A percentile compares a stretch with the other conserved stretches of the same genome.
Evolutionary conservation across 1,140 invertebrate genomes (phyloP).

Genomic region (Medauroidea extradentata): DNA sequence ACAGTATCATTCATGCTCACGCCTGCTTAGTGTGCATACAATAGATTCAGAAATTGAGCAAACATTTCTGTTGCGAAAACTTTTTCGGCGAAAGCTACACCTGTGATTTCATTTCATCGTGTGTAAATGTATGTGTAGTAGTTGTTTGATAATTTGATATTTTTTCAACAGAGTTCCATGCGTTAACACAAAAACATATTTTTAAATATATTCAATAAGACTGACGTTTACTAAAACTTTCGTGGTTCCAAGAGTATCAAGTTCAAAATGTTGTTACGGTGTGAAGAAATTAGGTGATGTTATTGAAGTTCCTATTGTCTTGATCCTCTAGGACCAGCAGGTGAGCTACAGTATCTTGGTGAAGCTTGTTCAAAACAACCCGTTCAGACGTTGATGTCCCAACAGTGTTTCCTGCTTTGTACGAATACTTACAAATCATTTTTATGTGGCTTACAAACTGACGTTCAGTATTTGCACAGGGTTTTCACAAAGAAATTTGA

Average conservation of each 20-base stretch:
- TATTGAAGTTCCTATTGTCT: constrained; percentile 14
- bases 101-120: constrained; percentile 11
- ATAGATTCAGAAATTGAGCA: not conserved
- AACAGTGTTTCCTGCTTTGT: constrained; percentile 2
- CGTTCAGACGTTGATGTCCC: not conserved
- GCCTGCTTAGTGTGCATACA: constrained; percentile 62
- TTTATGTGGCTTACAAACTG: constrained; percentile 5
- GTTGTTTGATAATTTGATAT: constrained; percentile 9
- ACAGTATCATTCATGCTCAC: constrained; percentile 88
- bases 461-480: constrained; percentile 5
- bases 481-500: not conserved
- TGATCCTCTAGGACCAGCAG: constrained; percentile 5
- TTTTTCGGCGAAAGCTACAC: constrained; percentile 7
- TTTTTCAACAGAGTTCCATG: constrained; percentile 2
- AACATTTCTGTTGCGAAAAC: not conserved
- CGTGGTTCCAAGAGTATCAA: constrained; percentile 13
- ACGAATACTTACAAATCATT: not conserved
- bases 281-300: constrained; percentile 12
- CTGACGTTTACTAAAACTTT: constrained; percentile 8
- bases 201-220: constrained; percentile 11
- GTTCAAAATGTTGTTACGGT: constrained; percentile 4
- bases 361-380: constrained; percentile 12
- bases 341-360: not conserved
- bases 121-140: constrained; percentile 9
- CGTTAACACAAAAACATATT: constrained; percentile 3